Evolutionary conservation across 64 coral and sea anemone genomes (phyloP).

Genomic region (Dendrophyllia cribrosa): DNA sequence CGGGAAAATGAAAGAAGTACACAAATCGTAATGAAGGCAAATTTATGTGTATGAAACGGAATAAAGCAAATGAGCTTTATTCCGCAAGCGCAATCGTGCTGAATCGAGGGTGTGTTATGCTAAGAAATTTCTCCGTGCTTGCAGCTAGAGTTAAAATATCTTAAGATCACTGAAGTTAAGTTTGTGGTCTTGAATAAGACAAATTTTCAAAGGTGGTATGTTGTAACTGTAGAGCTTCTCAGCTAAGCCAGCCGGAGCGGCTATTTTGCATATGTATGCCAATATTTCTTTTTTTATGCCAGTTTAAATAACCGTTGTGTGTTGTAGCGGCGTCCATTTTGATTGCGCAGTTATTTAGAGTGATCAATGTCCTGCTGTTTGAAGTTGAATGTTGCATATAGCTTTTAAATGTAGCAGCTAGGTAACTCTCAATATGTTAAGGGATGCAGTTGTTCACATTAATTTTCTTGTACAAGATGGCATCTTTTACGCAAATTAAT

Average conservation of each 20-base stretch:
- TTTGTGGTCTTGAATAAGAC: not conserved
- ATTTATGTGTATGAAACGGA: constrained; percentile 68
- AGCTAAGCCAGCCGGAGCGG: not conserved
- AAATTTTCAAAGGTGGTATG: not conserved
- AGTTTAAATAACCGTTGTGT: constrained; percentile 35
- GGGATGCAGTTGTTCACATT: not conserved
- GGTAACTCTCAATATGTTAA: not conserved
- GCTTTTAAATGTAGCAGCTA: not conserved
- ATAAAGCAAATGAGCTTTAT: constrained; percentile 28
- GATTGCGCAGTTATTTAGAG: not conserved
- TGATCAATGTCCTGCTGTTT: not conserved
- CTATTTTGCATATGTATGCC: constrained; percentile 11
- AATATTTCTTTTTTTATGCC: not conserved
- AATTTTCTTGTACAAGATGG: not conserved
- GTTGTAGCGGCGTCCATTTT: not conserved
- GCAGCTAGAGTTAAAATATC: not conserved
- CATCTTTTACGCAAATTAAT: too few relatives aligned
- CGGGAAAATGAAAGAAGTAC: constrained; percentile 61
- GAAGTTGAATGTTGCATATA: not conserved
- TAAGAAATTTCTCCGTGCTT: not conserved
- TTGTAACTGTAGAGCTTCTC: not conserved
- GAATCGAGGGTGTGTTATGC: not conserved
- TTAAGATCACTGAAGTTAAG: not conserved
- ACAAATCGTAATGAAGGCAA: constrained; percentile 79
- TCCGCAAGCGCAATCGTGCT: not conserved